These are phyloP conservation scores for Takifugu rubripes DNA, from an alignment of 2,797 vertebrate genomes.

Conservation along the genomic window DNA sequence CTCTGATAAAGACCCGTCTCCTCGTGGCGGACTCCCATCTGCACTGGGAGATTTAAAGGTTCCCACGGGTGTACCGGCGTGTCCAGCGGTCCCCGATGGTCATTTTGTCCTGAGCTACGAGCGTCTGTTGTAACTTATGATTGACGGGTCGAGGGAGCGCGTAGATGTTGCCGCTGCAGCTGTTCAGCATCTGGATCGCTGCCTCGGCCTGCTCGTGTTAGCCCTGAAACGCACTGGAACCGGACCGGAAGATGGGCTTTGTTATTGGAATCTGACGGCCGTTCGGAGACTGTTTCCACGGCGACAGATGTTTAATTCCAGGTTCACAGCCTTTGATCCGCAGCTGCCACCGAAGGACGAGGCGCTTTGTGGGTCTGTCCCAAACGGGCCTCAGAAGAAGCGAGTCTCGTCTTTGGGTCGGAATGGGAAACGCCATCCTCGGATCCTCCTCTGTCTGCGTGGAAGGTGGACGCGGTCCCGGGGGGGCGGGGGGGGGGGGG, in stretches of 20 bases:
- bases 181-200: slow-evolving; percentile 18
- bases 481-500: too few relatives aligned
- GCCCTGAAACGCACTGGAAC: background rate
- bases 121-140: too few relatives aligned
- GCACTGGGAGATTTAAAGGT: too few relatives aligned
- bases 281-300: too few relatives aligned
- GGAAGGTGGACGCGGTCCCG: too few relatives aligned
- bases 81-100: too few relatives aligned
- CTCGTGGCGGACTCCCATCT: background rate
- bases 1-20: background rate
- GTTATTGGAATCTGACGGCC: background rate
- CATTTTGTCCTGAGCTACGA: too few relatives aligned
- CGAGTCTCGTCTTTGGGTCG: background rate
- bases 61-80: too few relatives aligned
- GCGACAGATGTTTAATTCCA: too few relatives aligned
- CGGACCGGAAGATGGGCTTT: background rate
- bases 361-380: slow-evolving; percentile 14
- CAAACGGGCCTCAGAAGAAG: slow-evolving; percentile 58
- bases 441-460: background rate
- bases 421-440: background rate
- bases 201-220: slow-evolving; percentile 2
- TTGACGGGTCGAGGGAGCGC: background rate
- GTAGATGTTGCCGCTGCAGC: slow-evolving; percentile 13
- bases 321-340: too few relatives aligned
- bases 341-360: background rate